Base-by-base conservation (phyloP, 2,888 invertebrate genomes). In the Phymatocera aterrima region DNA sequence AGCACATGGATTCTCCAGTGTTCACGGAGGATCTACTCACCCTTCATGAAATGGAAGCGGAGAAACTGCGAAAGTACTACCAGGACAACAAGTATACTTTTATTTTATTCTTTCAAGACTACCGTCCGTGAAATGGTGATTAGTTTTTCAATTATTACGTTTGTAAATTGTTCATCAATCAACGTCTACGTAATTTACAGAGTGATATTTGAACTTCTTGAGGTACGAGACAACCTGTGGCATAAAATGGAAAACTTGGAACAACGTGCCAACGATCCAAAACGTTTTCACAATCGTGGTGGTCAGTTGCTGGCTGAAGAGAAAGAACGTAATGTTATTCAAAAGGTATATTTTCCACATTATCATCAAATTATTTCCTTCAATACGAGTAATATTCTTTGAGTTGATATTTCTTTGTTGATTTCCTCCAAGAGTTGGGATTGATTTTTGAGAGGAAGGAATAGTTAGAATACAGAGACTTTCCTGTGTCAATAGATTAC, bases 231-330 rank as follows among this genome's bases (percentile, higher is more conserved):
- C 81, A 91, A 93, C 46, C 91, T 96, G 1, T 97, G 96, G 95
- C 91, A 93, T 28, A 94, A 96, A 85, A 95, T 96, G 94, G 91
- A 93, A 1, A 95, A 95, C 80, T 90, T 97, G 68, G 96, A 97
- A 82, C 93, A 93, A 24, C 93, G 94, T 75, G 95, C 96, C 0
- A 93, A 93, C n/a, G 96, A 96, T 85, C 96, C 96, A 0, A 95
- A 95, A 82, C 93, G 98, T 0, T 97, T 95, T 87, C 95, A 96
- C 84, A 97, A 98, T 90, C 93, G 98, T 48, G 97, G 98, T 0
- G 97, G 98, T 0, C 95, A 96, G 82, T 91, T 98, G 5, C 91
- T 98, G 1, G 93, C 94, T 75, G 98, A 98, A 88, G 98, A 98
- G 89, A 96, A 95, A 84, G 96, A 97, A 85, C 91, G 97, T n/a